Evolutionary conservation across 2,888 invertebrate genomes (phyloP), one percentile per base, ranked within the genome.

Genomic region (Lithophane ornitopus): DNA sequence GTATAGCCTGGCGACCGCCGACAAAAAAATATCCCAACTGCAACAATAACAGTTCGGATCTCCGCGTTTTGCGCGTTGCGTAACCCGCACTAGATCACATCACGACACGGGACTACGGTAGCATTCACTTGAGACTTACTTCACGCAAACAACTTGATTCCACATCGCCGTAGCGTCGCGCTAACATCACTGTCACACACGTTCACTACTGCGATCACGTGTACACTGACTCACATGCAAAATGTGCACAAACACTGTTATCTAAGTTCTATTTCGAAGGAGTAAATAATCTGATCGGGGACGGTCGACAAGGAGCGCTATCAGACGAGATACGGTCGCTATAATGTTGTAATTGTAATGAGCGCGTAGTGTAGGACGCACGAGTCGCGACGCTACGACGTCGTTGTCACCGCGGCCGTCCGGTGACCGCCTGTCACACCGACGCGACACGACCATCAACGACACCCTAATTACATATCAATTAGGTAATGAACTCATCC

Each of bases 111-210:
- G 78, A 65, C 67, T 58, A 76, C 65, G 52, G 67, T 61, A 58
- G 61, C 65, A 75, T 66, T 56, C 76, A 70, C 75, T 76, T 59
- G 67, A 74, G 81, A 92, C 93, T 93, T 89, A 95, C 95, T 94
- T 95, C 63, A 91, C 92, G 76, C 90, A 89, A 83, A 93, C 91
- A 80, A 94, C 93, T 91, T 94, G 95, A 89, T 91, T 94, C 95
- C 95, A 95, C 95, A 95, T 95, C 75, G 70, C 82, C 61, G 66
- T 34, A 61, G 34, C 63, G 78, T 70, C 52, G 83, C 80, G 77
- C 75, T 70, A 78, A 73, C 86, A 82, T 81, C 85, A 83, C 87
- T 87, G 84, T 78, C 82, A 83, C 84, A 85, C 72, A 75, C 87
- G 76, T 69, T 80, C 86, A 84, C 89, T 80, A 84, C 78, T 85